A percentile compares a stretch with the other conserved stretches of the same genome.
These are phyloP conservation scores for Maniola jurtina DNA, from an alignment of 1,140 invertebrate genomes.

Conservation along the genomic window DNA sequence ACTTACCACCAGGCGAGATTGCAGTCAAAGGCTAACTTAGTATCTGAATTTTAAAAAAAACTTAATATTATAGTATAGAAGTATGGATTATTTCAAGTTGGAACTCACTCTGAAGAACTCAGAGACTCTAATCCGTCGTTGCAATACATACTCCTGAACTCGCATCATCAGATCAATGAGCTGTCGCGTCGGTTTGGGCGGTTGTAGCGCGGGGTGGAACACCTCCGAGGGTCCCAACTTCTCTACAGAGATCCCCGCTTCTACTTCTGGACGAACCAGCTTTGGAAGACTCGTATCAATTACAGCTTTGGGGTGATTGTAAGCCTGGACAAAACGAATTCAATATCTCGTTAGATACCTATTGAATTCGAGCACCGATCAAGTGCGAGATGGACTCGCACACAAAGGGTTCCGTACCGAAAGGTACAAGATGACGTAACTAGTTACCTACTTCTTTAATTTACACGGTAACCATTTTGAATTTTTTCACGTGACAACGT, in stretches of 20 bases:
- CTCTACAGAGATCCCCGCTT: constrained; percentile 70
- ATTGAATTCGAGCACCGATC: not conserved
- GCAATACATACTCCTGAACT: constrained; percentile 81
- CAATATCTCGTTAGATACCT: too few relatives aligned
- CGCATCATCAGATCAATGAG: constrained; percentile 74
- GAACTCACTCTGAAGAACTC: constrained; percentile 82
- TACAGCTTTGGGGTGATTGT: constrained; percentile 71
- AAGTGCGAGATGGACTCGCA: too few relatives aligned
- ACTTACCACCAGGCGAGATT: too few relatives aligned
- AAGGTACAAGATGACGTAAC: too few relatives aligned
- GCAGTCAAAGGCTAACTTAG: too few relatives aligned
- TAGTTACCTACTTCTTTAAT: too few relatives aligned
- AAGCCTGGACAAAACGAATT: constrained; percentile 57
- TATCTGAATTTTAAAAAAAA: too few relatives aligned
- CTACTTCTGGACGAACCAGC: constrained; percentile 81
- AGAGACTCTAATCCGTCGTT: constrained; percentile 80
- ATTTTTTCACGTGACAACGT: too few relatives aligned
- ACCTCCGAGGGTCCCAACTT: constrained; percentile 78
- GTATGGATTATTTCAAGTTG: not conserved
- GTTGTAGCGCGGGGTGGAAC: constrained; percentile 79
- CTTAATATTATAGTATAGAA: too few relatives aligned
- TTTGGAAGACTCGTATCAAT: constrained; percentile 84
- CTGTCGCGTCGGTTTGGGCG: constrained; percentile 58
- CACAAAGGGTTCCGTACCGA: too few relatives aligned
- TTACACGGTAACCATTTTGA: too few relatives aligned